These are phyloP conservation scores for Rhadina sibilatrix DNA, from an alignment of 2,113 vertebrate genomes.

Conservation along the genomic window DNA sequence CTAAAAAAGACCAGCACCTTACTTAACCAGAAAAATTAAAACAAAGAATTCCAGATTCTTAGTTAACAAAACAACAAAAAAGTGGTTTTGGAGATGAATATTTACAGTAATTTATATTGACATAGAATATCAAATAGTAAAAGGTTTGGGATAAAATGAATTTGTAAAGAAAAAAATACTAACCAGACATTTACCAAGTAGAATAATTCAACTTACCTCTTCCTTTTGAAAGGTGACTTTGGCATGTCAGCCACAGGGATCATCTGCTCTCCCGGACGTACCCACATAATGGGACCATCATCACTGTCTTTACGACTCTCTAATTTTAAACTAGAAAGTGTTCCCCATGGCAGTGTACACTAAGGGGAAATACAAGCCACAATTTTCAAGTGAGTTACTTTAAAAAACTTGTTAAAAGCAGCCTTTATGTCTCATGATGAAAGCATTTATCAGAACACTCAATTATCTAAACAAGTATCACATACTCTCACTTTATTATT, in stretches of 20 bases:
- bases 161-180: neutral
- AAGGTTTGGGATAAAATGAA: neutral
- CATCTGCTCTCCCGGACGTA: conserved; percentile 97
- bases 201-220: conserved; percentile 79
- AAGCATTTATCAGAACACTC: neutral
- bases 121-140: neutral
- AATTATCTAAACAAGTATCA: neutral
- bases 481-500: neutral
- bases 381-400: conserved; percentile 21
- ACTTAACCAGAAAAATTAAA: neutral
- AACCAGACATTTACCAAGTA: neutral
- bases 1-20: neutral
- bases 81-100: neutral
- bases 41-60: neutral
- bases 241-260: conserved; percentile 98
- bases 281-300: conserved; percentile 98
- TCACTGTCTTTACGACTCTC: conserved; percentile 92
- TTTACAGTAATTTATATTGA: neutral
- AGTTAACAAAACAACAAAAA: neutral
- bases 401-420: conserved; percentile 17
- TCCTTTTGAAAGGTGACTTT: conserved; percentile 99
- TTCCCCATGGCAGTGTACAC: conserved; percentile 95
- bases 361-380: conserved; percentile 69
- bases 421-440: neutral
- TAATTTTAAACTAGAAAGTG: conserved; percentile 88